Percentiles rank a stretch among this genome's conserved stretches.
These are phyloP conservation scores for Dynastes tityus DNA, from an alignment of 2,888 invertebrate species.

Conservation along the genomic window DNA sequence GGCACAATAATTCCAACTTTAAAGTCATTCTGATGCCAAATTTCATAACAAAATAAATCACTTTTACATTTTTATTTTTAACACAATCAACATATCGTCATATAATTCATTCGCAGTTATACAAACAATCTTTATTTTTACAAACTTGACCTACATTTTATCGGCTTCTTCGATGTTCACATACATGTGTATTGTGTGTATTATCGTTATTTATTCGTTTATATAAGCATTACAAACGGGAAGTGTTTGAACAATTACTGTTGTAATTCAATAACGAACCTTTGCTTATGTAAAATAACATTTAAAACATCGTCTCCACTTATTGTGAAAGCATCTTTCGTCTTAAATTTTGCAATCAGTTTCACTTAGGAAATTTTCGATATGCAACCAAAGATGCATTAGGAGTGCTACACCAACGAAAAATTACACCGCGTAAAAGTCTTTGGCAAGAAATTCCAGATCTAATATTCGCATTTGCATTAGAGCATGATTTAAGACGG, in stretches of 20 bases:
- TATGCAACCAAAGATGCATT: slow-evolving; percentile 6
- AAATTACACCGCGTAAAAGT: too few relatives aligned
- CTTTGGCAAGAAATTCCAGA: too few relatives aligned
- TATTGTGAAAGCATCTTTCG: too few relatives aligned
- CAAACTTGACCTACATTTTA: slow-evolving; percentile 9
- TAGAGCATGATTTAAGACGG: too few relatives aligned
- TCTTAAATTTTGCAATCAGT: neutral
- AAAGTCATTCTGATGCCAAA: neutral
- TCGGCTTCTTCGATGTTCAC: neutral
- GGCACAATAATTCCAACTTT: too few relatives aligned
- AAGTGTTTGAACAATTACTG: neutral
- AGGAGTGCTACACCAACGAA: too few relatives aligned
- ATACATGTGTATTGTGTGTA: neutral
- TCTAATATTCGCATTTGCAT: too few relatives aligned
- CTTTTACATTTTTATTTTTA: neutral
- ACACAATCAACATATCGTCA: neutral
- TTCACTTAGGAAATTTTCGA: neutral
- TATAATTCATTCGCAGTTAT: neutral
- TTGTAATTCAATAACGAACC: neutral
- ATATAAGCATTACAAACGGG: neutral
- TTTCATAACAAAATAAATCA: neutral
- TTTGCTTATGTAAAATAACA: too few relatives aligned
- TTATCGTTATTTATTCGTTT: neutral
- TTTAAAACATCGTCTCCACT: too few relatives aligned
- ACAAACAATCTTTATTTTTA: neutral